Percentiles rank a stretch among this genome's conserved stretches.
Conservation (phyloP, 2,113 vertebrate genomes). For the Peromyscus leucopus region DNA sequence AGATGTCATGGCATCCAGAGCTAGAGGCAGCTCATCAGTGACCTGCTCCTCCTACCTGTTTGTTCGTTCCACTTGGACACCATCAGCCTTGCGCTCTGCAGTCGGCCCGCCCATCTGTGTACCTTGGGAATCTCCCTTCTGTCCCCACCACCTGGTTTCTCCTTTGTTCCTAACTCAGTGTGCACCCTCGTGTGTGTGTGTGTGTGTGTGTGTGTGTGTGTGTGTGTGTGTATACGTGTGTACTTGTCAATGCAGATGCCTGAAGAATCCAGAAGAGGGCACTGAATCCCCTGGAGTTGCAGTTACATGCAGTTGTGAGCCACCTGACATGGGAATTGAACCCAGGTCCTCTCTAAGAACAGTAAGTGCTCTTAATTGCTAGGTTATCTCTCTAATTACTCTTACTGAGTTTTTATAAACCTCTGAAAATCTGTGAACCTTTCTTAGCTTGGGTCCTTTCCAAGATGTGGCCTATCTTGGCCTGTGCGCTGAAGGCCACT, state of each 20-base stretch:
- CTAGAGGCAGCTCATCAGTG: background rate
- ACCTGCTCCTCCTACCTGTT: no score
- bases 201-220: background rate
- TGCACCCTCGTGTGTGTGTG: background rate
- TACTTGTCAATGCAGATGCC: background rate
- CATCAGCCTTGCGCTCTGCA: fast-evolving
- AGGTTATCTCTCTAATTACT: background rate
- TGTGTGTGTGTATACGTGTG: background rate
- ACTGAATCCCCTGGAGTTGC: background rate
- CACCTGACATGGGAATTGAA: background rate
- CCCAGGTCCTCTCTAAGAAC: background rate
- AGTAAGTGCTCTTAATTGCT: background rate
- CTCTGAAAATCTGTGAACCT: background rate
- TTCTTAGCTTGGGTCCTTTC: background rate
- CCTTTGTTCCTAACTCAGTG: background rate
- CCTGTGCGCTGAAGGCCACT: background rate
- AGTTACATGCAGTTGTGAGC: background rate
- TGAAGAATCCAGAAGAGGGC: background rate
- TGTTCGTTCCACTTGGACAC: background rate
- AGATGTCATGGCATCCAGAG: background rate
- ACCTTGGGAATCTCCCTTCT: background rate
- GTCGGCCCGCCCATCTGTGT: background rate
- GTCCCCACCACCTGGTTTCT: no score
- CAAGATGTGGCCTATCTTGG: background rate
- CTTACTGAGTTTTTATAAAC: background rate